Conservation (phyloP, 2,113 vertebrate genomes). For the Hyaena hyaena region DNA sequence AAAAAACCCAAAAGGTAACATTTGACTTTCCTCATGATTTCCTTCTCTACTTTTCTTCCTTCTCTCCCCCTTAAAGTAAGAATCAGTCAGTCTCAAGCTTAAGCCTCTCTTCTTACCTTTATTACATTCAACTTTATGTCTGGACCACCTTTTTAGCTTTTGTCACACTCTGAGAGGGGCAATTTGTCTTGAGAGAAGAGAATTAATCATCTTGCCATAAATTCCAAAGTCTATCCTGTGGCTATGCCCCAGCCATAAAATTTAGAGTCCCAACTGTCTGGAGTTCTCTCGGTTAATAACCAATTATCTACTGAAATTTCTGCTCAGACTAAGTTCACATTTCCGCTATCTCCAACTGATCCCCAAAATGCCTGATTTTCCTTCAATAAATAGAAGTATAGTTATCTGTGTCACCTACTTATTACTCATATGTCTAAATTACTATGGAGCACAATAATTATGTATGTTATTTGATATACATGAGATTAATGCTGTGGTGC, state of each 20-base stretch:
- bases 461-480: neutral
- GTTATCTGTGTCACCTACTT: neutral
- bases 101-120: neutral
- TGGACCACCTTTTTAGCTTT: conserved; percentile 16
- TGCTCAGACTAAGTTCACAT: neutral
- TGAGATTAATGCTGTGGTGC: neutral
- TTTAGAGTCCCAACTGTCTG: neutral
- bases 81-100: neutral
- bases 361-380: neutral
- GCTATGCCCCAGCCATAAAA: neutral
- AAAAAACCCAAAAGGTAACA: neutral
- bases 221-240: neutral
- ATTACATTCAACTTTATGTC: neutral
- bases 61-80: neutral
- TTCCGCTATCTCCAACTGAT: neutral
- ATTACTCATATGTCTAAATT: conserved; percentile 37
- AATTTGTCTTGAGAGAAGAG: neutral
- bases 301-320: conserved; percentile 29
- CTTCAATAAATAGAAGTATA: conserved; percentile 32
- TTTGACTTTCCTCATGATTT: neutral
- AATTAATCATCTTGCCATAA: neutral
- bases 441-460: neutral
- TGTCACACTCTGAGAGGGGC: neutral
- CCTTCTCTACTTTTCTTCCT: neutral
- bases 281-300: conserved; percentile 8